These are phyloP conservation scores for Craniophora ligustri DNA, from an alignment of 2,888 invertebrate species.

Conservation along the genomic window DNA sequence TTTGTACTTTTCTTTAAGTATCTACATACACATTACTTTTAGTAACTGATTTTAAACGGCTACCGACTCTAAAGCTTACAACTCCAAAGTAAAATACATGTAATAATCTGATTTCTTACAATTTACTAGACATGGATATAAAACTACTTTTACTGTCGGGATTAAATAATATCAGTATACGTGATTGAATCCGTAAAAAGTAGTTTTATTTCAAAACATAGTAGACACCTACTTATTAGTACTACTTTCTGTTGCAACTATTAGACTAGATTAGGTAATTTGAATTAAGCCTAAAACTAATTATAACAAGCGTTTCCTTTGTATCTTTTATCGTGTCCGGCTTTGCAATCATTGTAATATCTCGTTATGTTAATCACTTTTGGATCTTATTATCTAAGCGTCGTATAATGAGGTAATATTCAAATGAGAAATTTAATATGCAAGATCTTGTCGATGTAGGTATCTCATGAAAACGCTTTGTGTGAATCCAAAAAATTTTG, in stretches of 20 bases:
- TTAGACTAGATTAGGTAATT: constrained; percentile 6
- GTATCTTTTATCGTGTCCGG: constrained; percentile 34
- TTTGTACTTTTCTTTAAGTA: not conserved
- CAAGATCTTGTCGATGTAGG: constrained; percentile 43
- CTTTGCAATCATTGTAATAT: constrained; percentile 33
- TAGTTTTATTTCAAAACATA: too few relatives aligned
- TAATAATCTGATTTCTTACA: too few relatives aligned
- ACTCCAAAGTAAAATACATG: too few relatives aligned
- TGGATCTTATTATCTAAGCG: constrained; percentile 37
- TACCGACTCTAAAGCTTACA: too few relatives aligned
- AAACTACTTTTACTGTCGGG: too few relatives aligned
- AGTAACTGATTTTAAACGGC: too few relatives aligned
- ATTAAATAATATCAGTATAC: too few relatives aligned
- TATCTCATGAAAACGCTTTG: constrained; percentile 16
- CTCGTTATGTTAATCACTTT: constrained; percentile 35
- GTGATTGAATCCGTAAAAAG: too few relatives aligned
- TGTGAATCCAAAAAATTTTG: constrained; percentile 13
- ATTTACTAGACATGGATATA: too few relatives aligned
- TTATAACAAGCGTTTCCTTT: constrained; percentile 27
- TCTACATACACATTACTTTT: too few relatives aligned
- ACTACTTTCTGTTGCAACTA: too few relatives aligned
- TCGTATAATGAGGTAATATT: constrained; percentile 38
- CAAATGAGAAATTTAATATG: constrained; percentile 45
- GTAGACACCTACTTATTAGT: too few relatives aligned
- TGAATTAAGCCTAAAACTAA: not conserved